Evolutionary conservation across 1,140 invertebrate genomes (phyloP), one percentile per base, ranked within the genome.

Genomic region (Pogonomyrmex californicus): DNA sequence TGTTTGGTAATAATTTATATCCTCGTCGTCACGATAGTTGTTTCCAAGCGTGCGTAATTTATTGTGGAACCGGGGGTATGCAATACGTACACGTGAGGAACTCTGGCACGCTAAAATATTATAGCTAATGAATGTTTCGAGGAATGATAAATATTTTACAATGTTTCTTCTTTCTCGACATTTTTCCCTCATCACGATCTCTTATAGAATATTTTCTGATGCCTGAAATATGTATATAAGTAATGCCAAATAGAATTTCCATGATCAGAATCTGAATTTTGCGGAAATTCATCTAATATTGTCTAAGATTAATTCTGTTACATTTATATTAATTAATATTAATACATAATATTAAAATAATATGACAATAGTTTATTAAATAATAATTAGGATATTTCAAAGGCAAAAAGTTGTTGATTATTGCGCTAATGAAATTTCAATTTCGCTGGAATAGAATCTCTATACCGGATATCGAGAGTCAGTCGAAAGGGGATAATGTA

Each of bases 101-200:
- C 66, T 36, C 73, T 30, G 44, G 6, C 66, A 82, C 54, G 79
- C 79, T 73, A 83, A 73, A 73, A 54, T 62, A 70, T 70, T 68
- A 41, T 41, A 49, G 44, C 44, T 47, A 75, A 75, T 60, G 41
- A 83, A 83, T 83, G 68, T 17, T 58, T 23, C 17, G 66, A 23
- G 23, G 23, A 23, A 23, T 54, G 79, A 83, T 83, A 83, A 82
- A 71, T 68, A 41, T 38, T 83, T 56, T 4, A 49, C 33, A 73
- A 60, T 71, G 33, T 75, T 83, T 12, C 30, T 38, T 71, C 56
- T 23, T 30, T 75, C 68, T 62, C 41, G 68, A 83, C 79, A 23
- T 49, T 83, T 58, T 83, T 60, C 23, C 3, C 14, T 75, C 36
- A 73, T 51, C 56, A 30, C 36, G 17, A 83, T 81, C n/a, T 9